These are phyloP conservation scores for Malurus splendens DNA, from an alignment of 2,797 vertebrate species.

Conservation along the genomic window DNA sequence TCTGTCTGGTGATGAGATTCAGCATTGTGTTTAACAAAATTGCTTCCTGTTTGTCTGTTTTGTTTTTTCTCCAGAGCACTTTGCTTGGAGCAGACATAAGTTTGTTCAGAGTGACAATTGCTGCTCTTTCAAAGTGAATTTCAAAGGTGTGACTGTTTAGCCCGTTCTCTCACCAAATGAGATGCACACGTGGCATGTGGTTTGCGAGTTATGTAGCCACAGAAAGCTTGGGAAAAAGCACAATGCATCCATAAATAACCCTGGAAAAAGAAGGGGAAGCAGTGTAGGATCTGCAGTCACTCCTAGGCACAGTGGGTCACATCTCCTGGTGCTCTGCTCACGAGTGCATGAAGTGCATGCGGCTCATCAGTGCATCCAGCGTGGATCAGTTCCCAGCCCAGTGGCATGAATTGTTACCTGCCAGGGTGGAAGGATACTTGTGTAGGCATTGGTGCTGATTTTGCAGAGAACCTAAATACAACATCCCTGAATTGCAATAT, in stretches of 20 bases:
- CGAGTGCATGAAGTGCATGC: constrained; percentile 55
- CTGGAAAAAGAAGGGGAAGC: neutral
- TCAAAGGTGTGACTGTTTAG: constrained; percentile 45
- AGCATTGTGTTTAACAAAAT: constrained; percentile 25
- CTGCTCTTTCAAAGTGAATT: constrained; percentile 53
- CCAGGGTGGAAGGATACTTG: neutral
- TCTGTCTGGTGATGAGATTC: neutral
- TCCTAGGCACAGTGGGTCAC: neutral
- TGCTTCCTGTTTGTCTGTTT: constrained; percentile 41
- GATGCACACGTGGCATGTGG: neutral
- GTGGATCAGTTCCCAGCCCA: neutral
- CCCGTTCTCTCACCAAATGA: neutral
- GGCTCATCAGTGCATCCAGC: neutral
- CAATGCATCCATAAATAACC: neutral
- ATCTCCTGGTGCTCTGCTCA: constrained; percentile 17
- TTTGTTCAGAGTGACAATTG: constrained; percentile 57
- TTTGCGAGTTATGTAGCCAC: neutral
- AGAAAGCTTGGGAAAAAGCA: neutral
- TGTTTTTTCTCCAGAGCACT: constrained; percentile 43
- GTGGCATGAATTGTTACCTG: neutral
- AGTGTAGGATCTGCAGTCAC: neutral
- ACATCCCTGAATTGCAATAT: neutral
- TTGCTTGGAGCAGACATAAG: constrained; percentile 58
- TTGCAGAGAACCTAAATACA: neutral
- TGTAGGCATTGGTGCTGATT: neutral